Evolutionary conservation across 1,140 invertebrate genomes (phyloP), one percentile per base, ranked within the genome.

Genomic region (Thaumetopoea pityocampa): DNA sequence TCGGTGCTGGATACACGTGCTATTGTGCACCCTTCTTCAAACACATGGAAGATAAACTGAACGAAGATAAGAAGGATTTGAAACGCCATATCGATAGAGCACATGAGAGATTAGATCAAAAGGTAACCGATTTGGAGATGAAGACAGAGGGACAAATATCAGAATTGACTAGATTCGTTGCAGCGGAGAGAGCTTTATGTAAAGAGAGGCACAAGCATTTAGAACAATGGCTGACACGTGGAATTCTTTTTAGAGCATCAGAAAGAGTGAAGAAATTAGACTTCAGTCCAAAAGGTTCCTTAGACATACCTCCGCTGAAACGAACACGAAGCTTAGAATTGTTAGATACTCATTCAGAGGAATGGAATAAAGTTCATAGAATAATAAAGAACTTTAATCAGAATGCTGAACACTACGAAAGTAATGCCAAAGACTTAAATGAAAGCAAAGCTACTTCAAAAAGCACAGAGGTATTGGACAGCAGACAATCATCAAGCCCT

Each of bases 1-100:
- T 97, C 5, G 95, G 96, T 1, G 93, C 96, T 4, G 93, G 94
- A 0, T 93, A 94, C 60, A 92, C 92, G 1, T 95, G 93, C 68
- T 93, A 93, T 60, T 94, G 93, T 69, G 88, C 88, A 5, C 87
- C 87, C 9, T 92, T 96, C 60, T 93, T 98, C 66, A 89, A 92
- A 45, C 92, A 96, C 44, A 91, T 97, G 68, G 95, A 97, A 73
- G 90, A 94, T 28, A 92, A 93, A 47, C 67, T 97, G 6, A 94
- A 95, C 57, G 89, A 90, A 48, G 94, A 96, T 59, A 94, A 95
- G 43, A 90, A 94, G 38, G 94, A 96, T 58, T 64, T 97, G 2
- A 93, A 96, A 60, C 90, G 92, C 8, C 92, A 94, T 50, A 93
- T 96, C 5, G 91, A 94, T 63, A 88, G 90, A 46, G 92, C 93